Base-by-base conservation (phyloP, 2,797 vertebrate species). In the Cetoscarus ocellatus region DNA sequence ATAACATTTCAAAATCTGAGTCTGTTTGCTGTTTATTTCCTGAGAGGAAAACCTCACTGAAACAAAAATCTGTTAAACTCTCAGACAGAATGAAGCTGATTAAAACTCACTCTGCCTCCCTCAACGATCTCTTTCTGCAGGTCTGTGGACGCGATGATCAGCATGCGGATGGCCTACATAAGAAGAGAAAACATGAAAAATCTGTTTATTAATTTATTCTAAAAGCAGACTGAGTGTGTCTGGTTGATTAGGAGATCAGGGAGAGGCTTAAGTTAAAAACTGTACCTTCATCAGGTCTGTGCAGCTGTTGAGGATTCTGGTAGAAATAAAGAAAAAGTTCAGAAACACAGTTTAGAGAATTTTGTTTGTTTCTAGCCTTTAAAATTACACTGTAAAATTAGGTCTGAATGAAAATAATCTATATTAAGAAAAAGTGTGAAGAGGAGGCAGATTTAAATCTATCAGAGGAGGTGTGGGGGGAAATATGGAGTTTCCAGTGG, bases 41-140 rank as follows among this genome's bases (percentile, higher is more conserved):
- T 73, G 43, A 79, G 77, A 49, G 49, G 44, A 69, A 39, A 14
- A 52, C 40, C 17, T 6, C 11, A 3, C n/a, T n/a, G 58, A 35
- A 72, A 62, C 52, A 42, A 63, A 56, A 74, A 75, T 38, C 49
- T 61, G 57, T 42, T 2, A 40, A 57, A 61, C 13, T 35, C 11
- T 43, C 42, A 13, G 40, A 42, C 40, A 71, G 64, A 61, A 35
- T 43, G 14, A 34, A n/a, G n/a, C n/a, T 51, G 61, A 48, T 44
- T 10, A 40, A 53, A 53, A 89, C 96, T 95, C 84, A 99, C 98
- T 94, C 96, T 93, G 80, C 95, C 96, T 3, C 97, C 80, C 84
- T 99, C 97, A 5, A 97, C 98, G 3, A 99, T 99, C 82, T 99
- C 98, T 90, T 97, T 98, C 86, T 99, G 98, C 11, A 99, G 80